Conservation (phyloP, 30 jellyfish, hydroid and myxozoan species). For the Clytia hemisphaerica region DNA sequence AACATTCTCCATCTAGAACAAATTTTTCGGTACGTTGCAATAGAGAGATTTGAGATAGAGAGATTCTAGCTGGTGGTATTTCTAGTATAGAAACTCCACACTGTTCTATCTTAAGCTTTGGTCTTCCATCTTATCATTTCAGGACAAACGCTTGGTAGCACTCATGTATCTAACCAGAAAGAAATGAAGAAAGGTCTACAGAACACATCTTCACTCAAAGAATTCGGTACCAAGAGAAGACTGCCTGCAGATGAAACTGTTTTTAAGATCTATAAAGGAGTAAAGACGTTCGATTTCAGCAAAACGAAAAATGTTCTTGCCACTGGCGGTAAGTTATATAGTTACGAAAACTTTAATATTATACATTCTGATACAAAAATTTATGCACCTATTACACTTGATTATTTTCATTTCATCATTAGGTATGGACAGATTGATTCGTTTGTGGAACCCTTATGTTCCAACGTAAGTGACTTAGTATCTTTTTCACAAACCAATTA, state of each 20-base stretch:
- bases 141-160: slow-evolving; percentile 84
- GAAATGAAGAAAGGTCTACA: not conserved
- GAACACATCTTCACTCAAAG: not conserved
- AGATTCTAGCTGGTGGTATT: no score
- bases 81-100: no score
- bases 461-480: slow-evolving; percentile 75
- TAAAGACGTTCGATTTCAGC: slow-evolving; percentile 77
- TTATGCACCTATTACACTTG: no score
- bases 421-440: slow-evolving; percentile 89
- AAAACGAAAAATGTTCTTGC: slow-evolving; percentile 73
- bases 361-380: no score
- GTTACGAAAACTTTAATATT: not conserved
- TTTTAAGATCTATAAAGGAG: slow-evolving; percentile 80
- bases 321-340: slow-evolving; percentile 72
- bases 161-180: slow-evolving; percentile 38
- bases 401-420: not conserved
- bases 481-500: no score
- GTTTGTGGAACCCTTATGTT: slow-evolving; percentile 93
- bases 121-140: slow-evolving; percentile 2
- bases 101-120: no score
- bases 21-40: no score
- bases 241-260: slow-evolving; percentile 80
- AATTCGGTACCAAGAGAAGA: slow-evolving; percentile 36
- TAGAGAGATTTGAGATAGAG: no score
- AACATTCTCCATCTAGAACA: no score